phyloP scores from a whole-genome alignment of 2,113 vertebrate species.

The Gobiocypris rarus region DNA sequence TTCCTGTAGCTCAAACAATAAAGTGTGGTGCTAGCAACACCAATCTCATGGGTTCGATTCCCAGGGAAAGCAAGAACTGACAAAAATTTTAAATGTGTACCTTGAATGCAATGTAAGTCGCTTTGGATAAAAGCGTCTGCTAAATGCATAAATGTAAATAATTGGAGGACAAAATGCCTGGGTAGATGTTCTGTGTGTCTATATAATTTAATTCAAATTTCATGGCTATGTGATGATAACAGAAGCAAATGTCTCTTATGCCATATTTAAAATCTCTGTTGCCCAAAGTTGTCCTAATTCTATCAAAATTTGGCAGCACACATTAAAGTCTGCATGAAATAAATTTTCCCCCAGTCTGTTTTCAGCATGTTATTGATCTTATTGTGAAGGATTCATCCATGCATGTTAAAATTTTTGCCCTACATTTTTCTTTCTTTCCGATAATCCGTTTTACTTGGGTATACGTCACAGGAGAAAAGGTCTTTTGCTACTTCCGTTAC shows the following conservation, averaged over 20 bases:
- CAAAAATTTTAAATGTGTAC: no score
- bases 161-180: not conserved
- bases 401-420: not conserved
- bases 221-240: not conserved
- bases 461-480: not conserved
- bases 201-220: constrained; percentile 30
- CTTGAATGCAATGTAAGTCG: no score
- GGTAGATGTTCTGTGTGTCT: not conserved
- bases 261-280: constrained; percentile 44
- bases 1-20: no score
- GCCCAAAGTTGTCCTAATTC: constrained; percentile 47
- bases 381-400: not conserved
- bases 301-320: constrained; percentile 37
- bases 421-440: not conserved
- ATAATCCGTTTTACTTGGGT: not conserved
- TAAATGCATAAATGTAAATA: no score
- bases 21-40: no score
- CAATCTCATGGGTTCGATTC: no score
- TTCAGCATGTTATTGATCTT: not conserved
- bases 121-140: no score
- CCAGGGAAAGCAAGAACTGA: no score
- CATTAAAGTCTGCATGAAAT: not conserved
- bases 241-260: constrained; percentile 14
- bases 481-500: not conserved
- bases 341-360: not conserved